Evolutionary conservation across 2,113 vertebrate genomes (phyloP), one percentile per base, ranked within the genome.

Genomic region (Carassius auratus): DNA sequence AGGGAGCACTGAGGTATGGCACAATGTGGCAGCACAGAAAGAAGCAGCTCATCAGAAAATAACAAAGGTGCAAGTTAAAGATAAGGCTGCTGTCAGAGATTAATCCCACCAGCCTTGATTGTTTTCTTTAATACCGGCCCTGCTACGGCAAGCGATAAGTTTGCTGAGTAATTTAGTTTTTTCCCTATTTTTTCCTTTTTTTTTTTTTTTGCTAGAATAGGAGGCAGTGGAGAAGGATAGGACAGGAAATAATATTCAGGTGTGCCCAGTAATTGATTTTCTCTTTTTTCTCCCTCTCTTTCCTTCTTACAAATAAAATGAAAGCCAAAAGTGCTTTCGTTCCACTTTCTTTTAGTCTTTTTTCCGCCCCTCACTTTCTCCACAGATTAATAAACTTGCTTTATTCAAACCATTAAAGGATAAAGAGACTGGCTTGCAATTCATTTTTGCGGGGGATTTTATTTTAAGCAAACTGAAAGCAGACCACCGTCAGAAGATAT

Each of bases 61-160:
- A 99, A 99, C 97, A 99, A 99, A 99, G 97, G 98, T 99, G 98
- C 97, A 97, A 97, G 97, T 97, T 97, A 97, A 98, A 99, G 98
- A 99, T 99, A 99, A 99, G 97, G 97, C 95, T 92, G 93, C 97
- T 98, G 98, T 98, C 97, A 97, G 97, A 99, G 98, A 99, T 99
- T 99, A 99, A 99, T 99, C 98, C 98, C 96, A 95, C 94, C 94
- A 81, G 87, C 95, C 96, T 96, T 99, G 98, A 99, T 99, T 99
- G 98, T 99, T 99, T 99, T 98, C 97, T 98, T 98, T 98, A 99
- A 99, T 99, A 99, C 97, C 96, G 96, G 96, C 96, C 96, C 96
- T 97, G 97, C 98, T 97, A 96, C 93, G 96, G 97, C 97, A 96
- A 97, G 98, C 94, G 98, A 99, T 99, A 99, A 99, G 97, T 99